These are phyloP conservation scores for Aphaenogaster floridana DNA, from an alignment of 1,140 invertebrate species.

Conservation along the genomic window DNA sequence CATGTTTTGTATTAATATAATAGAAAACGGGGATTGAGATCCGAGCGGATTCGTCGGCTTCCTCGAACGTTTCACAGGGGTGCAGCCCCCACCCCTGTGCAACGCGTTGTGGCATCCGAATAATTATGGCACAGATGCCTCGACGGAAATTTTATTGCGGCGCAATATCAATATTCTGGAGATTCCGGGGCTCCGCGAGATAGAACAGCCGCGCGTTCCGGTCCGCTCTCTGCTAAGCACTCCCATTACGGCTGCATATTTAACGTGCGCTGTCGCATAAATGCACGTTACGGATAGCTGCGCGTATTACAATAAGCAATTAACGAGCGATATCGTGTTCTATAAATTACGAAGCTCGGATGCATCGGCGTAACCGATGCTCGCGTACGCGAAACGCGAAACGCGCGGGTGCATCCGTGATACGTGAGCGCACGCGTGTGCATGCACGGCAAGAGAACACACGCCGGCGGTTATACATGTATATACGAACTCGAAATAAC, in stretches of 20 bases:
- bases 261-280: constrained; percentile 62
- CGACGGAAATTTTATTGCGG: constrained; percentile 46
- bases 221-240: constrained; percentile 50
- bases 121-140: constrained; percentile 42
- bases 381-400: constrained; percentile 61
- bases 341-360: constrained; percentile 62
- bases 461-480: neutral
- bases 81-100: neutral
- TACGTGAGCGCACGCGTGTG: neutral
- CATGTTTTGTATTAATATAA: neutral
- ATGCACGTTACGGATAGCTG: constrained; percentile 64
- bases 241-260: constrained; percentile 61
- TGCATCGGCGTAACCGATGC: constrained; percentile 60
- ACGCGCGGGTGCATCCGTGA: constrained; percentile 19
- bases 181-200: constrained; percentile 34
- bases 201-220: constrained; percentile 48
- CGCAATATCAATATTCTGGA: constrained; percentile 44
- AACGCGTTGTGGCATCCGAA: constrained; percentile 5
- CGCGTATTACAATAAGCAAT: constrained; percentile 65
- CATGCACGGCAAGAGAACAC: neutral
- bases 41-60: neutral
- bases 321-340: constrained; percentile 64
- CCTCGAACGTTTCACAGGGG: neutral
- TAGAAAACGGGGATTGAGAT: neutral
- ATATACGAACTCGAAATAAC: constrained; percentile 41